Evolutionary conservation across 2,797 vertebrate genomes (phyloP), one percentile per base, ranked within the genome.

Genomic region (Artibeus lituratus): DNA sequence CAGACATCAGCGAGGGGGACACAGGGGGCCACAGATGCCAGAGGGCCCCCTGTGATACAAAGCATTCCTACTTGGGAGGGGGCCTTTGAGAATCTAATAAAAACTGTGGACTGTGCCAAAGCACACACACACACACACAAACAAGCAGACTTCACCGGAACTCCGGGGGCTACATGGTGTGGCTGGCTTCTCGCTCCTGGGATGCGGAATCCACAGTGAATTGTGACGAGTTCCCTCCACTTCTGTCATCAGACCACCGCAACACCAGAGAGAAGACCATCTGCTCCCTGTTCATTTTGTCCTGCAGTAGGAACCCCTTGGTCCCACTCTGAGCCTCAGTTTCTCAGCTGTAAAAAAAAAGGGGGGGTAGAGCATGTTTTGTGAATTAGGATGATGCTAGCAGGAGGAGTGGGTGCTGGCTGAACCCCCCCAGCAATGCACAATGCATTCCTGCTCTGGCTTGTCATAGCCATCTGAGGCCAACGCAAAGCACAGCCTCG

Each of bases 71-170:
- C 18, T 14, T 21, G 16, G 47, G 16, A 39, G 44, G 62, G 42
- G 26, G 21, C 15, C 86, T 72, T 42, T 24, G 67, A 86, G 59
- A 76, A 55, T 72, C 72, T 39, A 70, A 32, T 12, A 37, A 72
- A 81, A 67, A 18, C 53, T 29, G 7, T 51, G 32, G 22, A 14
- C 49, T 49, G n/a, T 35, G 47, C 24, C 57, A 18, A 24, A 37
- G 72, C 3, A 15, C 35, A 11, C 39, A 35, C 47, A 24, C 39
- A 12, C 14, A 32, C 53, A 67, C 39, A 3, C 11, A 12, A 12
- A 49, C 49, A 47, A 10, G 78, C 3, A 98, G 93, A 96, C 16
- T 74, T 87, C 62, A 3, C 53, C 24, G 57, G 44, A 57, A 70
- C 21, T 42, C 42, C n/a, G 32, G 24, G 4, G 3, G 42, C 35